Evolutionary conservation across 2,113 vertebrate species (phyloP), one percentile per base, ranked within the genome.

Genomic region (Poeciliopsis prolifica): DNA sequence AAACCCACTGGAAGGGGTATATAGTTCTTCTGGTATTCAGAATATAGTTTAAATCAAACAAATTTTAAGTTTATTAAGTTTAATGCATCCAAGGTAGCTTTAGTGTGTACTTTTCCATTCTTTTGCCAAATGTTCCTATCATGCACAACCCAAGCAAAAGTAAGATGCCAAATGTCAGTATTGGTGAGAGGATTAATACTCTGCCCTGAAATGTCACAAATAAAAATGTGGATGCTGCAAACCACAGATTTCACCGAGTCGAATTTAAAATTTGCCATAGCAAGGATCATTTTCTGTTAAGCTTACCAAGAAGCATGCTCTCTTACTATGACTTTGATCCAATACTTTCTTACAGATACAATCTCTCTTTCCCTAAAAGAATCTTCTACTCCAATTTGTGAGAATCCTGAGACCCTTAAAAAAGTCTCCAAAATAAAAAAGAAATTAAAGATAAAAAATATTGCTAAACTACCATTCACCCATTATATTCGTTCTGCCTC

Each of bases 201-300:
- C 26, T 83, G 42, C 61, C 40, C 61, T 85, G 70, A 76, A 71
- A 67, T 74, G 15, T 70, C 30, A 72, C 26, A 33, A 22, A 28
- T 35, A 17, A 54, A 79, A 42, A 30, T 71, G 51, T 68, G 1
- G 0, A 66, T 62, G 28, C 58, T 69, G 62, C 14, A 8, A 79
- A 70, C 26, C 8, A 30, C 35, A 64, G 68, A 67, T 37, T 61
- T 68, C 8, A 75, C 58, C n/a, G 42, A 61, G 58, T 78, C 13
- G 71, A 75, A 24, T 74, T 71, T 19, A 40, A 66, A 69, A 68
- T 44, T 58, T 66, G 19, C 51, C 44, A 40, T 30, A 72, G 54
- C 68, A 62, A 28, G 61, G 77, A 62, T 60, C 3, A 64, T 65
- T 42, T 6, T 72, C 44, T 65, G 72, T 70, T 79, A n/a, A 82